Evolutionary conservation across 1,140 invertebrate genomes (phyloP).

Genomic region (Mizuhopecten yessoensis): DNA sequence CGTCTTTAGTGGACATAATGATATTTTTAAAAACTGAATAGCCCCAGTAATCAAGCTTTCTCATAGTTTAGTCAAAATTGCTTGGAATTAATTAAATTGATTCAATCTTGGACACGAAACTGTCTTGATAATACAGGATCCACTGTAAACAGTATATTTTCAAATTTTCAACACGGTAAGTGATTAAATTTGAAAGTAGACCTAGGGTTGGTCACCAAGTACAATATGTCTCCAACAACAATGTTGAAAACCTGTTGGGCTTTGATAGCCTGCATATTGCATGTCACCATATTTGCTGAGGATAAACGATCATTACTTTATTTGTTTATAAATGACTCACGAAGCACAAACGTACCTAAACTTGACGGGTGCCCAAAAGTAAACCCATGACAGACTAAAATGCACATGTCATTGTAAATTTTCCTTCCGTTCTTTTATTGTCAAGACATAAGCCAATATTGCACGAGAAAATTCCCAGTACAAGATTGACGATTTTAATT

Average conservation of each 20-base stretch:
- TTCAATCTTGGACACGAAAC: too few relatives aligned
- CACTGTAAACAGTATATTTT: not conserved
- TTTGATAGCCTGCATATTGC: not conserved
- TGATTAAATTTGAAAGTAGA: not conserved
- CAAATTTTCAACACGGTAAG: not conserved
- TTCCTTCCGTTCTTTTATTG: not conserved
- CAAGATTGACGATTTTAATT: slow-evolving; percentile 39
- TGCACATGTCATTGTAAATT: slow-evolving; percentile 28
- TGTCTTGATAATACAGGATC: too few relatives aligned
- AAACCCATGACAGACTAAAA: not conserved
- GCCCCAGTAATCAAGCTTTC: too few relatives aligned
- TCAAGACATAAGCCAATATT: slow-evolving; percentile 33
- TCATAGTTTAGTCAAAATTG: too few relatives aligned
- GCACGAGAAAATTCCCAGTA: not conserved
- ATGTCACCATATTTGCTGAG: not conserved
- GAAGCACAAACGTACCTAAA: not conserved
- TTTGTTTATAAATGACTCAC: slow-evolving; percentile 32
- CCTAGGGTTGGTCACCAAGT: not conserved
- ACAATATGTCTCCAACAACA: not conserved
- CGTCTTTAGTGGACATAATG: too few relatives aligned
- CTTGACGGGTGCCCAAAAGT: not conserved
- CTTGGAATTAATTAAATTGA: too few relatives aligned
- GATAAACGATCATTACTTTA: not conserved
- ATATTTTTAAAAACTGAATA: too few relatives aligned
- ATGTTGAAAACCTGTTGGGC: too few relatives aligned